Percentiles rank a stretch among this genome's conserved stretches.
Evolutionary conservation across 1,140 invertebrate species (phyloP).

Genomic region (Asbolus verrucosus): DNA sequence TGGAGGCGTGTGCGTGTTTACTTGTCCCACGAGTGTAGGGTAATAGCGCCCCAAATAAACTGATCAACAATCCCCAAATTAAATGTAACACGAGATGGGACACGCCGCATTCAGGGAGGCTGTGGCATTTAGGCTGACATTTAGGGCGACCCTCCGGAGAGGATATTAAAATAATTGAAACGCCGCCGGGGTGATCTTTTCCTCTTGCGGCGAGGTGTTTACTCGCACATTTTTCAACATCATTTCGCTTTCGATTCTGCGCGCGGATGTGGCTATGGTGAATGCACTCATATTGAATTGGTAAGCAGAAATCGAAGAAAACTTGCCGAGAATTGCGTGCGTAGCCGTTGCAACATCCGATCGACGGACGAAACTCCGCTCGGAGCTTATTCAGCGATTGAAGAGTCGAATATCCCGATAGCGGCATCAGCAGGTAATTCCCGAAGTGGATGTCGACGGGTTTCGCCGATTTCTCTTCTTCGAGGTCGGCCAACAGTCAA

Average conservation of each 20-base stretch:
- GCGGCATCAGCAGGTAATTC: slow-evolving; percentile 12
- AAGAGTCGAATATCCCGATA: slow-evolving; percentile 2
- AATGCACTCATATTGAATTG: slow-evolving; percentile 46
- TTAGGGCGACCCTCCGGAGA: slow-evolving; percentile 39
- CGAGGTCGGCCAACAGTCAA: no score
- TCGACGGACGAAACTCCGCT: slow-evolving; percentile 25
- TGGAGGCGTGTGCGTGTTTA: slow-evolving; percentile 35
- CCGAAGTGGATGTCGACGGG: no score
- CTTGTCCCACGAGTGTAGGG: slow-evolving; percentile 43
- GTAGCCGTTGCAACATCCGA: slow-evolving; percentile 43
- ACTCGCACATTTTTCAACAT: slow-evolving; percentile 20
- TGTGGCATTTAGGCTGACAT: slow-evolving; percentile 52
- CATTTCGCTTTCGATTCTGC: slow-evolving; percentile 39
- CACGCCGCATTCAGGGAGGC: slow-evolving; percentile 49
- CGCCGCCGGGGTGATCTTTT: neutral
- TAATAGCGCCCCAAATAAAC: no score
- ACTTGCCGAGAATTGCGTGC: slow-evolving; percentile 37
- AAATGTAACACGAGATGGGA: slow-evolving; percentile 55
- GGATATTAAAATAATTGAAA: slow-evolving; percentile 13
- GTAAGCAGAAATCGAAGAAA: slow-evolving; percentile 46
- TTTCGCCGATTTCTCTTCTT: no score
- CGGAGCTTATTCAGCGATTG: slow-evolving; percentile 30
- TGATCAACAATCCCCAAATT: slow-evolving; percentile 52
- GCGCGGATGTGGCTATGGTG: slow-evolving; percentile 43
- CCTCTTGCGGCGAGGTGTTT: no score